Percentiles rank a stretch among this genome's conserved stretches.
Evolutionary conservation across 2,888 invertebrate genomes (phyloP).

Genomic region (Eulithis prunata): DNA sequence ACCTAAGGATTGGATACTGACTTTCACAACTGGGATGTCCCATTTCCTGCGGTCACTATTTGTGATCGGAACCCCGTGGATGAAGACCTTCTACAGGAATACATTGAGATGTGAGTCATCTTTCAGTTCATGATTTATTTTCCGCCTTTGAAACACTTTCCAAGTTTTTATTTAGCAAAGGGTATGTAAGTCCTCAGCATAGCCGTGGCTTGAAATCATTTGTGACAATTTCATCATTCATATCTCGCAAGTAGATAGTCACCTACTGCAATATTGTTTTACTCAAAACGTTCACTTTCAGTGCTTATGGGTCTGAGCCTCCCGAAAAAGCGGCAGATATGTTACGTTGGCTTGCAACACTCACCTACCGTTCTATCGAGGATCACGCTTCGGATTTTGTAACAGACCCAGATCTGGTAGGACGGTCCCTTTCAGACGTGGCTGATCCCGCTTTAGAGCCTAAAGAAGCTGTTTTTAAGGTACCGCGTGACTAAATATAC

Average conservation of each 20-base stretch:
- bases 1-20: constrained; percentile 88
- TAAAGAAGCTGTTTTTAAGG: constrained; percentile 71
- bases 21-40: constrained; percentile 91
- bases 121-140: too few species aligned
- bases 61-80: constrained; percentile 84
- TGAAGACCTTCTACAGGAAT: constrained; percentile 72
- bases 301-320: constrained; percentile 60
- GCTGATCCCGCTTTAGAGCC: constrained; percentile 55
- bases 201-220: too few species aligned
- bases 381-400: constrained; percentile 59
- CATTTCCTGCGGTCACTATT: constrained; percentile 89
- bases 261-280: too few species aligned
- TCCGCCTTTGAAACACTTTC: too few species aligned
- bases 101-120: constrained; percentile 66
- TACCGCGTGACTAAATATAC: constrained; percentile 40
- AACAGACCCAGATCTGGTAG: constrained; percentile 56
- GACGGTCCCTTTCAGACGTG: constrained; percentile 44
- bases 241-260: too few species aligned
- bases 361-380: constrained; percentile 70
- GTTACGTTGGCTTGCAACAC: constrained; percentile 73
- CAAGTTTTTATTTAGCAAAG: too few species aligned
- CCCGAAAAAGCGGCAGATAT: constrained; percentile 66
- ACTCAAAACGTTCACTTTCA: background rate
- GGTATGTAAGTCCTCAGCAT: too few species aligned
- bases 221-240: too few species aligned